Evolutionary conservation across 2,888 invertebrate species (phyloP), one percentile per base, ranked within the genome.

Genomic region (Blera fallax): DNA sequence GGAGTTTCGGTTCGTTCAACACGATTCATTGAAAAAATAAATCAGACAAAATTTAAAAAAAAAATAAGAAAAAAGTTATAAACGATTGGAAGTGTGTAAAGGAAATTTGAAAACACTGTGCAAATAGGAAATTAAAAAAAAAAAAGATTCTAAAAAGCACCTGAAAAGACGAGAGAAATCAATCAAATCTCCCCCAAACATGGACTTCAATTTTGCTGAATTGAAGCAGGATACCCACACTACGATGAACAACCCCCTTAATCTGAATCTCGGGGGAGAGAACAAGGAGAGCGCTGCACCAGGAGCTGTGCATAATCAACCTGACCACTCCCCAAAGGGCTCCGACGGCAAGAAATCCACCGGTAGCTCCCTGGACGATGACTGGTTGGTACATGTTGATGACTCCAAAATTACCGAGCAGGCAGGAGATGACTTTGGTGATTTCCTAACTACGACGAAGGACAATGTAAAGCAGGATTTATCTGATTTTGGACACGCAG

Each of bases 381-480:
- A 90, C 74, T 89, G 90, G 69, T 89, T 90, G 74, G 80, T 70
- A 6, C 90, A 91, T 74, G 60, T 90, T 6, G 91, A 91, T 80
- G 91, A 91, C 67, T 90, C 91, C 34, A 91, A 91, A 82, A 90
- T 91, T 50, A 81, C 76, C n/a, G 89, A 91, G n/a, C 88, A 89
- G 50, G 88, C 88, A 32, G 80, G 87, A 2, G 89, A 90, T 37
- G 90, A 91, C 11, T 88, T 91, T 18, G 89, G 89, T 3, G 90
- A 90, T 50, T 90, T 90, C 24, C 76, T 91, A 0, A 54, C 88
- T 29, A 88, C 89, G 56, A 76, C 88, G 2, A 87, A 88, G 52
- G 85, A 89, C 54, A 84, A 87, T 16, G 21, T 78, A 1, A 77
- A 67, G 50, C 58, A 77, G 1, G 77, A 67, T 3, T 40, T 78